A percentile compares a stretch with the other conserved stretches of the same genome.
Evolutionary conservation across 2,797 vertebrate species (phyloP).

Genomic region (Onychomys arenicola): DNA sequence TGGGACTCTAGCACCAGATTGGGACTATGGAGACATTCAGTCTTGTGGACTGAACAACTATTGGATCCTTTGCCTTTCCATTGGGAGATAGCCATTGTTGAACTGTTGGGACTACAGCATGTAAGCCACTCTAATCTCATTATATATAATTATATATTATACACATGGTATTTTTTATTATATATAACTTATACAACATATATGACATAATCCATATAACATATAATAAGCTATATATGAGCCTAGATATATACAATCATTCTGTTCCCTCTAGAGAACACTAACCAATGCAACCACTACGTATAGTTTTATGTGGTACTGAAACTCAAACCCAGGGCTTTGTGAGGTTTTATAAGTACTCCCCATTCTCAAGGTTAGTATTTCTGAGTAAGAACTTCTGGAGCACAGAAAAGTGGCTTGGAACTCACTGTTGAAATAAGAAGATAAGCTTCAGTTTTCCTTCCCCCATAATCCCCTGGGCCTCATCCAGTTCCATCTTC

Average conservation of each 20-base stretch:
- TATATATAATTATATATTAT: too few species aligned
- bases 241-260: not conserved
- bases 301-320: not conserved
- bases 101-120: not conserved
- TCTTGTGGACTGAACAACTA: not conserved
- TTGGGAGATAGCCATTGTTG: not conserved
- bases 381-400: conserved; percentile 2
- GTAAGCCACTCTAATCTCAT: not conserved
- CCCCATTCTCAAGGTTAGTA: not conserved
- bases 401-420: not conserved
- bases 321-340: not conserved
- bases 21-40: not conserved
- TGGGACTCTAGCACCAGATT: not conserved
- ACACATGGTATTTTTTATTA: too few species aligned
- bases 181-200: not conserved
- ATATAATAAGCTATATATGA: not conserved
- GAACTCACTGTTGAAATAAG: not conserved
- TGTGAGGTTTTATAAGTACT: not conserved
- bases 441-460: conserved; percentile 4
- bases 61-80: not conserved
- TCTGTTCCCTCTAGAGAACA: not conserved
- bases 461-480: not conserved
- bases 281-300: not conserved
- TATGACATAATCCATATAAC: not conserved
- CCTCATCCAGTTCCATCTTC: not conserved